A percentile compares a stretch with the other conserved stretches of the same genome.
These are phyloP conservation scores for Erannis defoliaria DNA, from an alignment of 2,888 invertebrate genomes.

Conservation along the genomic window DNA sequence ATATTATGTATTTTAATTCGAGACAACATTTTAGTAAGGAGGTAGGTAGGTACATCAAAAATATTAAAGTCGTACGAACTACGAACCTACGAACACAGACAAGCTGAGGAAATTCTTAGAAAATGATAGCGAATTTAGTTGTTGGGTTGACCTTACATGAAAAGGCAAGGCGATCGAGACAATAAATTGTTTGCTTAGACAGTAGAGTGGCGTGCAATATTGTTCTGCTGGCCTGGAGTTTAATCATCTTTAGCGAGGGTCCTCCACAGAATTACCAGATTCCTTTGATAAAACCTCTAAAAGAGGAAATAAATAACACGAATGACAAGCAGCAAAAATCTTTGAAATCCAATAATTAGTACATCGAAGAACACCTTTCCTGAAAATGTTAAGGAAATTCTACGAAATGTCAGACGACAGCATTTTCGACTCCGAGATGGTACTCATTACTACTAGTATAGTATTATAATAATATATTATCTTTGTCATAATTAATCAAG, in stretches of 20 bases:
- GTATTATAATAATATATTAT: no score
- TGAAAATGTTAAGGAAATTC: neutral
- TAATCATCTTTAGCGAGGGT: neutral
- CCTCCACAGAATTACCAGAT: neutral
- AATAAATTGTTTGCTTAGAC: constrained; percentile 39
- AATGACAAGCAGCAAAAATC: neutral
- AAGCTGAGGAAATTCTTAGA: constrained; percentile 30
- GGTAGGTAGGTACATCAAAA: neutral
- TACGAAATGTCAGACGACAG: neutral
- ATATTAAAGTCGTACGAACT: constrained; percentile 10
- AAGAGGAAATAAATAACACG: neutral
- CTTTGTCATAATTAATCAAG: constrained; percentile 1
- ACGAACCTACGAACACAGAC: constrained; percentile 3
- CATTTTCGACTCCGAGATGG: constrained; percentile 1
- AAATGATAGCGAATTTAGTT: constrained; percentile 24
- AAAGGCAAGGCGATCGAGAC: constrained; percentile 31
- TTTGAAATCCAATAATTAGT: neutral
- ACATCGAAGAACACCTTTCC: neutral
- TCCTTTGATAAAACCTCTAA: neutral
- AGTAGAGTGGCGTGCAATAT: constrained; percentile 29
- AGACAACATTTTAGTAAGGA: neutral
- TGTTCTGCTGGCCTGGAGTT: constrained; percentile 7
- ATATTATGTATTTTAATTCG: neutral
- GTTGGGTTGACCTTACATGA: constrained; percentile 36
- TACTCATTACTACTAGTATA: no score